Base-by-base conservation (phyloP, 2,888 invertebrate genomes). In the Lepas anatifera region DNA sequence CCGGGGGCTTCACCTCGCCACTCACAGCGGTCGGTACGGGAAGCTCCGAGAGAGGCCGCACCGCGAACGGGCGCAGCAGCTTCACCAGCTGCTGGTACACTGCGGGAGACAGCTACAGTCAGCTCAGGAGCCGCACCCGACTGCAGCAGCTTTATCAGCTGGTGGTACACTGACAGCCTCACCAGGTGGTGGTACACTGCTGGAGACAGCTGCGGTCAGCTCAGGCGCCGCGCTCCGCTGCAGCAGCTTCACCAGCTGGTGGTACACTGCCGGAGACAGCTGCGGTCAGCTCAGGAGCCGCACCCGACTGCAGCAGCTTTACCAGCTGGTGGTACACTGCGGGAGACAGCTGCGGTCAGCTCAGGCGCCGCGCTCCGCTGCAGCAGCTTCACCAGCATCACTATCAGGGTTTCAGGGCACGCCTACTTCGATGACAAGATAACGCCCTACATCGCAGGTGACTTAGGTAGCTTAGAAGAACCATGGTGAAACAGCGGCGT, bases 361-460 rank as follows among this genome's bases (percentile, higher is more conserved):
- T n/a, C n/a, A n/a, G n/a, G 58, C 18, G 25, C 58, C 2, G 22
- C 58, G 58, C 32, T 35, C 58, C 32, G 58, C 22, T 22, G 35
- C 35, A 58, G 58, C 35, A 58, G 58, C 58, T 58, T 58, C 58
- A 58, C 7, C 32, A 58, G 58, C 58, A n/a, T n/a, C n/a, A n/a
- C n/a, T n/a, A n/a, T n/a, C n/a, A n/a, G n/a, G n/a, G n/a, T n/a
- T n/a, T n/a, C n/a, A n/a, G n/a, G n/a, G n/a, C n/a, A n/a, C n/a
- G n/a, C n/a, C n/a, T n/a, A n/a, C n/a, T n/a, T n/a, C n/a, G n/a
- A n/a, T n/a, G n/a, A n/a, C n/a, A n/a, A n/a, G n/a, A n/a, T n/a
- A n/a, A n/a, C n/a, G n/a, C n/a, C n/a, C n/a, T n/a, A n/a, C n/a
- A n/a, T n/a, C n/a, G n/a, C n/a, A n/a, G n/a, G n/a, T n/a, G n/a